Base-by-base conservation (phyloP, 2,113 vertebrate genomes). In the Oryzias melastigma region DNA sequence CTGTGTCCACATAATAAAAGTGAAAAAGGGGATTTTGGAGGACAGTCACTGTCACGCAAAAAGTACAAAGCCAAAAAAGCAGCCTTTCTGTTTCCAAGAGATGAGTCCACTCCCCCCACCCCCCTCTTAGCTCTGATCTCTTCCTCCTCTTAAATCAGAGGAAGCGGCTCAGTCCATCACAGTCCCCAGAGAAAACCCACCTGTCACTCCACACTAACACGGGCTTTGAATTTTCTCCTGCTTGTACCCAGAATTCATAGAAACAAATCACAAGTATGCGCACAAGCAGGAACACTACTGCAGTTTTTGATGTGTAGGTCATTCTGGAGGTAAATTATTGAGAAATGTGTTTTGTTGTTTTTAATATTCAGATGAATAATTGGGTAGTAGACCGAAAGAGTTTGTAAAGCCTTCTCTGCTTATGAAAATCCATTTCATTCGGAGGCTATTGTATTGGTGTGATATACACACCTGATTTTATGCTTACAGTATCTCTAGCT, bases 131-230 rank as follows among this genome's bases (percentile, higher is more conserved):
- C 78, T 85, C 71, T 78, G 75, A 87, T 87, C 84, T 64, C 46
- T 24, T 47, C 76, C 69, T 78, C 77, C 73, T 59, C 74, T 78
- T 78, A 81, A 83, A 83, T 84, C 77, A 83, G 62, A 85, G 75
- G 55, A 71, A 76, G 78, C 75, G 80, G 71, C 77, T 88, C 78
- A 73, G 86, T 87, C 88, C 86, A 78, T 87, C 88, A 85, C 71
- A 75, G 62, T 22, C 73, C 81, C 82, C 46, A 58, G 81, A 82
- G 84, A 83, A 56, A 44, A 59, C 65, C 79, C 86, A 85, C 82
- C 86, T 90, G 85, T 90, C 86, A 90, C 75, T 81, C 62, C 51
- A 14, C 49, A 78, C 81, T 62, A 77, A 76, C 69, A 53, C 56
- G 58, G 64, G 71, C 82, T 86, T 79, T 80, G 72, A 87, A 78